These are phyloP conservation scores for Agrypnia vestita DNA, from an alignment of 1,140 invertebrate genomes.

Conservation along the genomic window DNA sequence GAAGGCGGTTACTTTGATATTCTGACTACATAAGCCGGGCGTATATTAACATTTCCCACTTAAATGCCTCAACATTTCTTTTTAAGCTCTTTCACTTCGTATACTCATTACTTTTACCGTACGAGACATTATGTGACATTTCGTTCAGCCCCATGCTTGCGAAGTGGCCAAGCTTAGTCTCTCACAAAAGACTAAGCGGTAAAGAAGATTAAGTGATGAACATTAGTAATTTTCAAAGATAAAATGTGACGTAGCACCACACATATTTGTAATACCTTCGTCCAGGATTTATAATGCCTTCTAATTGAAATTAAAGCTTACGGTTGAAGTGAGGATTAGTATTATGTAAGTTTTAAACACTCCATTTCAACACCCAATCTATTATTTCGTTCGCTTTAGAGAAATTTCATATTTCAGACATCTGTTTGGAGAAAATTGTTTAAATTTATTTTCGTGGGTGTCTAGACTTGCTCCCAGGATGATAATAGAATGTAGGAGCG, in stretches of 20 bases:
- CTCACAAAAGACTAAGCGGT: background rate
- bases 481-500: too few species aligned
- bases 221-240: conserved; percentile 21
- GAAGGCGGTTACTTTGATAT: too few species aligned
- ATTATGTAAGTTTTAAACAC: too few species aligned
- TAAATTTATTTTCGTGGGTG: background rate
- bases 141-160: background rate
- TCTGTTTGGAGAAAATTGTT: too few species aligned
- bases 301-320: too few species aligned
- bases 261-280: background rate
- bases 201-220: conserved; percentile 31
- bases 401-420: background rate
- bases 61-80: too few species aligned
- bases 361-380: background rate
- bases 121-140: background rate
- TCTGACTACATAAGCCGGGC: too few species aligned
- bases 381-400: background rate
- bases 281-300: too few species aligned
- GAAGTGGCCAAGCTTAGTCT: background rate
- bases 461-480: background rate
- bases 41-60: too few species aligned
- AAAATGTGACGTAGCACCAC: background rate
- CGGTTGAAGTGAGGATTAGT: too few species aligned
- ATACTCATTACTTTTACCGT: background rate
- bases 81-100: too few species aligned